Evolutionary conservation across 2,113 vertebrate genomes (phyloP), one percentile per base, ranked within the genome.

Genomic region (Pantherophis guttatus): DNA sequence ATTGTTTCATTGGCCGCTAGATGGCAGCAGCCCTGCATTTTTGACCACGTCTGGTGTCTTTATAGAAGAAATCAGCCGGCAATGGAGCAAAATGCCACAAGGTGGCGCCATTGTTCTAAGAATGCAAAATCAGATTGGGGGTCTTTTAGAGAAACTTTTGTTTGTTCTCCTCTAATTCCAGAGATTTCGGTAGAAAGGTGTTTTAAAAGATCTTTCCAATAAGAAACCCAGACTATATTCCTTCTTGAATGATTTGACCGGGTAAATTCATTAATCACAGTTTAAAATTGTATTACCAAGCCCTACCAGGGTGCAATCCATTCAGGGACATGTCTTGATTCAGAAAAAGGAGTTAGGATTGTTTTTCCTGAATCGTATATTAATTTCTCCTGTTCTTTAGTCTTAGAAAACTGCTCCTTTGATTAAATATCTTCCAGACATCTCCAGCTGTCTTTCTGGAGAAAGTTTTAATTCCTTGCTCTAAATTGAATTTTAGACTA

Each of bases 51-150:
- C 91, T 95, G 26, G 6, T 15, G 3, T 11, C 23, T 6, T 44
- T 19, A 59, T 19, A 89, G 89, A 92, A 10, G 88, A 87, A 55
- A 48, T 7, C 0, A 5, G 44, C 6, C n/a, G 4, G 6, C 21
- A 29, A 89, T 57, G 0, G 8, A 93, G 33, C 8, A 53, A 3
- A 89, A n/a, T 23, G 90, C 94, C 98, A 96, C 92, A 96, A 98
- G 98, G 94, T 98, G 98, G 97, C 97, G 97, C 93, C 95, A 97
- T 98, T 97, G 97, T 93, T 93, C 97, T 97, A 96, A 94, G 94
- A 97, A 96, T 96, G 92, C 90, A 94, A 88, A 81, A n/a, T 19
- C 90, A 57, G 33, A 2, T 3, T 0, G 26, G 93, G 62, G 94
- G 44, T 48, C 86, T 95, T 94, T 70, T 15, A 70, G 65, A 94